Evolutionary conservation across 2,888 invertebrate species (phyloP).

Genomic region (Pyrrhia umbra): DNA sequence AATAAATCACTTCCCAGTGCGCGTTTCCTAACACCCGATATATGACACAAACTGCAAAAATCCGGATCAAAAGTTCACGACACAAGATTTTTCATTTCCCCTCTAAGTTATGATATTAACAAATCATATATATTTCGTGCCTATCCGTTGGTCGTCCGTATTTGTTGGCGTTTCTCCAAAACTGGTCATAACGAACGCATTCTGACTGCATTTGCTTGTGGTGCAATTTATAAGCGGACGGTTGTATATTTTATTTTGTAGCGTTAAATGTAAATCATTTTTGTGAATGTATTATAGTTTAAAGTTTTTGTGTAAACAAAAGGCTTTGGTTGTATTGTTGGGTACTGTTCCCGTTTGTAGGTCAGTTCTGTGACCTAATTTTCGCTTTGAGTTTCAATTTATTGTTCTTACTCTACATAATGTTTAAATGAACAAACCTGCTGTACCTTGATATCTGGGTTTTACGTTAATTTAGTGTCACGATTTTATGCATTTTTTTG

Average conservation of each 20-base stretch:
- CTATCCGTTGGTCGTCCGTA: conserved; percentile 58
- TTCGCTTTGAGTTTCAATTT: conserved; percentile 1
- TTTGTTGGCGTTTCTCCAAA: conserved; percentile 76
- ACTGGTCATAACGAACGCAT: conserved; percentile 79
- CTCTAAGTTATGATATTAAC: conserved; percentile 55
- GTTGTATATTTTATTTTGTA: conserved; percentile 25
- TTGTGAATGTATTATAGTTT: conserved; percentile 36
- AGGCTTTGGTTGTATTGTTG: conserved; percentile 23
- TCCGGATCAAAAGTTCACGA: conserved; percentile 43
- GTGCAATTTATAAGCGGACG: conserved; percentile 53
- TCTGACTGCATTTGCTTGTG: conserved; percentile 73
- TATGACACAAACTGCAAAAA: conserved; percentile 17
- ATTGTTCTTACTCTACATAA: too few relatives aligned
- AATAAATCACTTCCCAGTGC: background rate
- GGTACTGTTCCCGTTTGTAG: conserved; percentile 11
- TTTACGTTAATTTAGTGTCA: too few relatives aligned
- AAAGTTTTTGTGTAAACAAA: conserved; percentile 1
- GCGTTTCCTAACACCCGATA: background rate
- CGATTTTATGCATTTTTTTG: too few relatives aligned
- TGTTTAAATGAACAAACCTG: too few relatives aligned
- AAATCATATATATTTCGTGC: conserved; percentile 62
- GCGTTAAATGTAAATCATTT: conserved; percentile 42
- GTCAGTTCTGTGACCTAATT: conserved; percentile 15
- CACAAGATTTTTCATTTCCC: conserved; percentile 56
- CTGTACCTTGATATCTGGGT: too few relatives aligned